Evolutionary conservation across 2,113 vertebrate species (phyloP).

Genomic region (Xiphorhynchus elegans): DNA sequence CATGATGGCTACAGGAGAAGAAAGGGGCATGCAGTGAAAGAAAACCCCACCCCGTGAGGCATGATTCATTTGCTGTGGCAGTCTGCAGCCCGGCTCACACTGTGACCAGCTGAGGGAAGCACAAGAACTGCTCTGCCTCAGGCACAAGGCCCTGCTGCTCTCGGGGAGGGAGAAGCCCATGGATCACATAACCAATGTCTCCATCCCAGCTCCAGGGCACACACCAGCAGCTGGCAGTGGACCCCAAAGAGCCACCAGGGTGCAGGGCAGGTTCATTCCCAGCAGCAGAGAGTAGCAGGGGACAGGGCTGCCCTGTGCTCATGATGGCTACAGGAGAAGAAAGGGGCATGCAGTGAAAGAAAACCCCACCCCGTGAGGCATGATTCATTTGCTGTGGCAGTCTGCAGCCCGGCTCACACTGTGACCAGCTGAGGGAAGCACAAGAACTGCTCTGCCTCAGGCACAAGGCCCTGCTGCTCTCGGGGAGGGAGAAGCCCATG

Average conservation of each 20-base stretch:
- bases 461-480: neutral
- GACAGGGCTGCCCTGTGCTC: neutral
- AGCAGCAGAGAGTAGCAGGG: neutral
- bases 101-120: neutral
- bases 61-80: neutral
- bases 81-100: neutral
- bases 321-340: slow-evolving; percentile 77
- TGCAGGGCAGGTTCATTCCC: neutral
- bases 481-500: neutral
- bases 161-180: neutral
- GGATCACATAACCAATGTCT: neutral
- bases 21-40: neutral
- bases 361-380: neutral
- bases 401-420: neutral
- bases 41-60: neutral
- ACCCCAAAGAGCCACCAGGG: neutral
- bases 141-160: neutral
- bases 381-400: neutral
- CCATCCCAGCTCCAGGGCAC: neutral
- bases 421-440: neutral
- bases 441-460: neutral
- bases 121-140: neutral
- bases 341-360: neutral
- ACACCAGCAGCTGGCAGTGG: neutral
- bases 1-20: slow-evolving; percentile 76